Evolutionary conservation across 1,140 invertebrate genomes (phyloP).

Genomic region (Chironomus striatipennis): DNA sequence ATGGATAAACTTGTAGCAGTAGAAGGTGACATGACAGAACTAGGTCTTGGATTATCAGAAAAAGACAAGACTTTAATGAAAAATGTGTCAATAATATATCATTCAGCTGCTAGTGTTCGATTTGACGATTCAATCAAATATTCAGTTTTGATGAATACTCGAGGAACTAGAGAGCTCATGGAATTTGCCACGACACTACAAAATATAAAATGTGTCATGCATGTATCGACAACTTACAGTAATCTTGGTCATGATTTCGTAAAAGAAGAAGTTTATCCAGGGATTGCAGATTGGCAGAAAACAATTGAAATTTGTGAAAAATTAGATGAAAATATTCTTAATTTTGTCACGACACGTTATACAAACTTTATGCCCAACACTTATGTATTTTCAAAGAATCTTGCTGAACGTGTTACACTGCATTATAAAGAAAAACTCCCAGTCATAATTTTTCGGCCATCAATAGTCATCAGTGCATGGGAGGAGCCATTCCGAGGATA

Average conservation of each 20-base stretch:
- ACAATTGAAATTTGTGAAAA: conserved; percentile 73
- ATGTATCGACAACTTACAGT: conserved; percentile 79
- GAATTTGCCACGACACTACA: conserved; percentile 55
- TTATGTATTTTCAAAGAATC: conserved; percentile 68
- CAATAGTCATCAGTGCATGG: conserved; percentile 50
- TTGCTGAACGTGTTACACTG: conserved; percentile 61
- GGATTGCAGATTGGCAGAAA: conserved; percentile 71
- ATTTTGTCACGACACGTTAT: conserved; percentile 55
- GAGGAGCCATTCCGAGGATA: background rate
- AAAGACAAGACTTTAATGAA: conserved; percentile 38
- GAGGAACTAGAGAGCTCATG: conserved; percentile 56
- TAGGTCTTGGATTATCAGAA: conserved; percentile 42
- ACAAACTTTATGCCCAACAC: conserved; percentile 56
- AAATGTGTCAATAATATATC: conserved; percentile 78
- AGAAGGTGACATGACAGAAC: conserved; percentile 58
- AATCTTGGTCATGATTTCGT: conserved; percentile 61
- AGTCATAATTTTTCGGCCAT: conserved; percentile 72
- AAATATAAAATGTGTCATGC: conserved; percentile 61
- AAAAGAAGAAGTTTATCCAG: conserved; percentile 71
- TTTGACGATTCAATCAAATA: conserved; percentile 64
- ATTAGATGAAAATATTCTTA: conserved; percentile 55
- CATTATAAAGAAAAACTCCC: conserved; percentile 60
- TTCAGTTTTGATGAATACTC: conserved; percentile 55
- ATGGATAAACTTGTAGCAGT: conserved; percentile 52
- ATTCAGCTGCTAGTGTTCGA: conserved; percentile 82